A percentile compares a stretch with the other conserved stretches of the same genome.
These are phyloP conservation scores for Drosophila buzzatii DNA, from an alignment of 2,888 invertebrate species.

Conservation along the genomic window DNA sequence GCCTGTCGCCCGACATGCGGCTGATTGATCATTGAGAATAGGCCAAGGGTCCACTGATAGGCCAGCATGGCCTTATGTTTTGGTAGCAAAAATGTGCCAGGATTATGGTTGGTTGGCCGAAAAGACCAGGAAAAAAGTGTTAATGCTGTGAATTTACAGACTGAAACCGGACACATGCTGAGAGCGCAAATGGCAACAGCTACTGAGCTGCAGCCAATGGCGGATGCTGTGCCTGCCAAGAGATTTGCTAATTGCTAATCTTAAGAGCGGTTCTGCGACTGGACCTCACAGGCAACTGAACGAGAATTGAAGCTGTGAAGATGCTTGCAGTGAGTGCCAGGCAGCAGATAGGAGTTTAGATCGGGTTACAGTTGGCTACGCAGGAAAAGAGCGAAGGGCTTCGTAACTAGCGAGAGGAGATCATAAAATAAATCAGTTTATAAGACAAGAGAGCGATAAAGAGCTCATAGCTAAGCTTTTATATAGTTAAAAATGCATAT, in stretches of 20 bases:
- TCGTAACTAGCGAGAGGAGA: background rate
- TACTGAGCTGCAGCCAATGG: slow-evolving; percentile 17
- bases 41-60: slow-evolving; percentile 39
- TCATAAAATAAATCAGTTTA: background rate
- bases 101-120: slow-evolving; percentile 58
- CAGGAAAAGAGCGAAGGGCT: background rate
- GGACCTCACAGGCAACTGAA: slow-evolving; percentile 1
- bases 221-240: slow-evolving; percentile 24
- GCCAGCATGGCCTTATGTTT: slow-evolving; percentile 52
- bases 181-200: slow-evolving; percentile 32
- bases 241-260: slow-evolving; percentile 69
- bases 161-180: slow-evolving; percentile 65
- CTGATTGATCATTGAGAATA: slow-evolving; percentile 76
- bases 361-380: background rate
- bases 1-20: slow-evolving; percentile 45
- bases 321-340: background rate
- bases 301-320: background rate
- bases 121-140: slow-evolving; percentile 47
- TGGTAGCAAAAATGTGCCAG: slow-evolving; percentile 66
- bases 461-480: background rate
- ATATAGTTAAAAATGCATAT: background rate
- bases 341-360: background rate
- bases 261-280: slow-evolving; percentile 8
- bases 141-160: slow-evolving; percentile 58
- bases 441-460: background rate